Evolutionary conservation across 2,888 invertebrate genomes (phyloP).

Genomic region (Chymomyza caudatula): DNA sequence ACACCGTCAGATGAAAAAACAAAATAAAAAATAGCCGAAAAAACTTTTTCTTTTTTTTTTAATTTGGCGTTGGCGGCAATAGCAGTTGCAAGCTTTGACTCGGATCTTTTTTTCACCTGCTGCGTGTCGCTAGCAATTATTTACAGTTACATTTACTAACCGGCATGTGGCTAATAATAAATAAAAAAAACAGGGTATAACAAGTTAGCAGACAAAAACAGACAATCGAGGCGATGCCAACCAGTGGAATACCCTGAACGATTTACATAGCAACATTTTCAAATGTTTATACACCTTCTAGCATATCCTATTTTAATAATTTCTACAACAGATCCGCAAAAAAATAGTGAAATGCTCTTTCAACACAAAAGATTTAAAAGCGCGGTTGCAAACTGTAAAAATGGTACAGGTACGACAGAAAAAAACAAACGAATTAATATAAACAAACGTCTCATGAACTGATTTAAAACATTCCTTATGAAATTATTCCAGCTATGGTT

Average conservation of each 20-base stretch:
- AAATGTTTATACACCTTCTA: too few species aligned
- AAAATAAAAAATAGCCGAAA: background rate
- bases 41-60: background rate
- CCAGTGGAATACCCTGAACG: background rate
- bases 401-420: too few species aligned
- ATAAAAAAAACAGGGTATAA: conserved; percentile 1
- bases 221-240: background rate
- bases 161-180: conserved; percentile 12
- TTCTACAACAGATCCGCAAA: too few species aligned
- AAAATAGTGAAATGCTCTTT: too few species aligned
- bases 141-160: conserved; percentile 16
- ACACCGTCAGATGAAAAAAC: background rate
- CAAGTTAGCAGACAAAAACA: background rate
- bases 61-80: background rate
- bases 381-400: too few species aligned
- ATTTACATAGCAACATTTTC: too few species aligned
- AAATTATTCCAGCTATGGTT: too few species aligned
- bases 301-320: too few species aligned
- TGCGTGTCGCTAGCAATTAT: conserved; percentile 1
- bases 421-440: too few species aligned
- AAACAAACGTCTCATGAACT: too few species aligned
- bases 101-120: conserved; percentile 9
- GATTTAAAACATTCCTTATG: too few species aligned
- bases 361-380: too few species aligned
- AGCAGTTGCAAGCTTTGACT: background rate